Evolutionary conservation across 2,797 vertebrate species (phyloP), one percentile per base, ranked within the genome.

Genomic region (Ptychadena robeensis): DNA sequence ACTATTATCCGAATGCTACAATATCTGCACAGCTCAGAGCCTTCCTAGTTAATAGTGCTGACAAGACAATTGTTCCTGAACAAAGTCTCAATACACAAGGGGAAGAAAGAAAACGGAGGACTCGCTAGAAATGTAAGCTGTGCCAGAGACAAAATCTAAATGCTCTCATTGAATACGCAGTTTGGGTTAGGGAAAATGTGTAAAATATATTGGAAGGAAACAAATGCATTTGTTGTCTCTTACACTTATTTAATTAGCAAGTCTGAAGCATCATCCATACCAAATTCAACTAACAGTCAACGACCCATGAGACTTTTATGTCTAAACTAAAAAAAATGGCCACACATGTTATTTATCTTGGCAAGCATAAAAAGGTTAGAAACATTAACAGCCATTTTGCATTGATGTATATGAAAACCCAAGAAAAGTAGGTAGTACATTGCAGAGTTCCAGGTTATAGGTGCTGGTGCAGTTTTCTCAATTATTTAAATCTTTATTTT

Each of bases 1-100:
- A 64, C 48, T 64, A 73, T 82, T 82, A 77, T 82, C 30, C 77
- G 32, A 30, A 77, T 71, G 27, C 57, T 77, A 76, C 37, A 77
- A 82, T 77, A 44, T 75, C 63, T 68, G 80, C 3, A 32, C 40
- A 22, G 72, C 80, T 67, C 28, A 82, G 31, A 30, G 61, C 10
- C 80, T 67, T 63, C 59, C 32, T 40, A 37, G 64, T 28, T 79
- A 69, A 79, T 68, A 69, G 48, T 71, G 53, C 78, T 80, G 77
- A 80, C 67, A 80, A 63, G 66, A 71, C 66, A 25, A 80, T 80
- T 71, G 78, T 71, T 61, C 53, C 59, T 31, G 34, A 80, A 71
- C 35, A 57, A 79, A 68, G 59, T 79, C 66, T 38, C 67, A 63
- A 79, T 66, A 79, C 48, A 61, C 64, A 57, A 35, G 44, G 40